Conservation (phyloP, 2,797 vertebrate species). For the Strix occidentalis region DNA sequence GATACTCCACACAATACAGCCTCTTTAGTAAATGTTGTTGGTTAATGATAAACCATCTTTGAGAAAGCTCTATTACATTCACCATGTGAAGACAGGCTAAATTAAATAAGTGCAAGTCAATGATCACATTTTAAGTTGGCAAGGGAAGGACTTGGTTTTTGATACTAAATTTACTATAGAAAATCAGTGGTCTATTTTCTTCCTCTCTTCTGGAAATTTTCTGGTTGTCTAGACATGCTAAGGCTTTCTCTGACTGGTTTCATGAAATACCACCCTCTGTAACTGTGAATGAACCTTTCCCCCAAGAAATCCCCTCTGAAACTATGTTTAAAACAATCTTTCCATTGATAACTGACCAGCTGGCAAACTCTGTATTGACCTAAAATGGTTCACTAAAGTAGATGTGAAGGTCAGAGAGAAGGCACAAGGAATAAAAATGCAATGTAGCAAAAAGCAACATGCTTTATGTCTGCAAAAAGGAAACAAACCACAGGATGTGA, state of each 20-base stretch:
- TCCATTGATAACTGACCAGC: not conserved
- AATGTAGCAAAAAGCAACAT: not conserved
- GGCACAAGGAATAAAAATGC: not conserved
- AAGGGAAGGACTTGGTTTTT: not conserved
- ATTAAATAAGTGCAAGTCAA: not conserved
- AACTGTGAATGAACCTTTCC: not conserved
- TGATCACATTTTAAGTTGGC: not conserved
- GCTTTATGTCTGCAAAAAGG: not conserved
- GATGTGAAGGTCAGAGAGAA: not conserved
- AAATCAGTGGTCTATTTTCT: not conserved
- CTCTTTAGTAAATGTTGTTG: not conserved
- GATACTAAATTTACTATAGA: not conserved
- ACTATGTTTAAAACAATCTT: not conserved
- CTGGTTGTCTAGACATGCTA: not conserved
- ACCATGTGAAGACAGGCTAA: not conserved
- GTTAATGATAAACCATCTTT: not conserved
- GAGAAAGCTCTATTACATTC: not conserved
- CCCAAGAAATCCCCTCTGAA: not conserved
- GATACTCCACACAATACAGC: not conserved
- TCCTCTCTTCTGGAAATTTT: not conserved
- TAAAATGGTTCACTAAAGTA: not conserved
- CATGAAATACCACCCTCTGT: not conserved
- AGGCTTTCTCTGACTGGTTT: not conserved
- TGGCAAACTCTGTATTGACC: not conserved
- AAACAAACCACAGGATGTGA: not conserved